Percentiles rank a stretch among this genome's conserved stretches.
phyloP scores from a whole-genome alignment of 2,888 invertebrate species.

The Aspidiotus rigidus region DNA sequence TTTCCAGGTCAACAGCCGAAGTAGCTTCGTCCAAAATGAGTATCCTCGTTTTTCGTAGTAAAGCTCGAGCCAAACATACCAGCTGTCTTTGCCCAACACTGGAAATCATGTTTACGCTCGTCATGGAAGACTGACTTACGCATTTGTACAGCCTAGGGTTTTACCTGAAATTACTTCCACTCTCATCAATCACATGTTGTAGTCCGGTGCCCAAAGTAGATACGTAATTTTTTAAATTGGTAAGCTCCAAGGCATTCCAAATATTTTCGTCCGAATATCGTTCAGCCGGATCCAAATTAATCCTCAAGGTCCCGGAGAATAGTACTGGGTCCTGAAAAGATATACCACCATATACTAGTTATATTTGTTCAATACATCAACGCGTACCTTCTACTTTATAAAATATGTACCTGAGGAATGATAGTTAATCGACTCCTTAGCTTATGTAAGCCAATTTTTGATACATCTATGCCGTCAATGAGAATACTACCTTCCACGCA shows the following conservation, averaged over 20 bases:
- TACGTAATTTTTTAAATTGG: conserved; percentile 79
- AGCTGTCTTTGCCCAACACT: no score
- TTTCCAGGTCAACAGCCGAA: no score
- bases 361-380: no score
- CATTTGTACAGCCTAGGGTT: background rate
- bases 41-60: no score
- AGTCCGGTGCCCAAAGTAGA: conserved; percentile 66
- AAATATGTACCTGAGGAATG: conserved; percentile 45
- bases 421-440: conserved; percentile 55
- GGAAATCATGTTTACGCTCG: no score
- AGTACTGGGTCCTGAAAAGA: conserved; percentile 74
- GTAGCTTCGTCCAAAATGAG: no score
- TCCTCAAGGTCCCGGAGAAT: conserved; percentile 80
- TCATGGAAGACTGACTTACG: no score
- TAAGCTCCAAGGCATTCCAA: conserved; percentile 79
- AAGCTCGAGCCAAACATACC: no score
- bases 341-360: no score
- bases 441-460: conserved; percentile 73
- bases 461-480: conserved; percentile 75
- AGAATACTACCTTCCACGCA: conserved; percentile 67
- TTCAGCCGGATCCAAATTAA: conserved; percentile 88
- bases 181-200: conserved; percentile 76
- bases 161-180: conserved; percentile 66
- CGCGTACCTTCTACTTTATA: no score
- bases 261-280: conserved; percentile 68